phyloP scores from a whole-genome alignment of 2,888 invertebrate species.

The Theodoxus fluviatilis region DNA sequence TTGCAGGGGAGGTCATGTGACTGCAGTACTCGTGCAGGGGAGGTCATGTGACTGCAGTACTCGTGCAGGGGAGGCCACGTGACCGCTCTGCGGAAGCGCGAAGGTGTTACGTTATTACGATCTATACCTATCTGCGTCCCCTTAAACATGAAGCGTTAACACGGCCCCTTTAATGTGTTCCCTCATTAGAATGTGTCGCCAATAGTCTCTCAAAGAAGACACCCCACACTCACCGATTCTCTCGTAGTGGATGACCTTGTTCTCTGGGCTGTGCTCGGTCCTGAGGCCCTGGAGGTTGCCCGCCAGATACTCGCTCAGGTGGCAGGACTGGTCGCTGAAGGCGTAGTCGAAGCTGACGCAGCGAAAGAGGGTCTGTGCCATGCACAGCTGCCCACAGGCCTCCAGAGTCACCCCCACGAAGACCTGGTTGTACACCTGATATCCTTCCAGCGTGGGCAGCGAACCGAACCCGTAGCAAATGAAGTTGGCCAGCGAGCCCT shows the following conservation, averaged over 20 bases:
- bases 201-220: too few relatives aligned
- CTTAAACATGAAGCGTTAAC: too few relatives aligned
- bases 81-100: too few relatives aligned
- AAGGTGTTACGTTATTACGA: too few relatives aligned
- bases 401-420: slow-evolving; percentile 54
- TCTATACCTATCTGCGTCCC: too few relatives aligned
- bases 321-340: slow-evolving; percentile 53
- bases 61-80: too few relatives aligned
- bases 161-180: too few relatives aligned
- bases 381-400: slow-evolving; percentile 58
- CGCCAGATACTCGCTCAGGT: slow-evolving; percentile 57
- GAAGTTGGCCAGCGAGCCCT: slow-evolving; percentile 54
- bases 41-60: too few relatives aligned
- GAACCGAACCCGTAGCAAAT: slow-evolving; percentile 59
- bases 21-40: too few relatives aligned
- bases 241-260: slow-evolving; percentile 57
- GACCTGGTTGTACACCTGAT: slow-evolving; percentile 53
- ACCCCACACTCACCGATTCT: slow-evolving; percentile 57
- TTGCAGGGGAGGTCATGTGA: too few relatives aligned
- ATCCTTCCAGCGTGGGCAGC: slow-evolving; percentile 49
- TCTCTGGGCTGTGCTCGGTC: slow-evolving; percentile 39
- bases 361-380: slow-evolving; percentile 52
- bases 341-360: slow-evolving; percentile 60
- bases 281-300: slow-evolving; percentile 56
- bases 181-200: too few relatives aligned